Evolutionary conservation across 1,140 invertebrate genomes (phyloP), one percentile per base, ranked within the genome.

Genomic region (Vollenhovia emeryi): DNA sequence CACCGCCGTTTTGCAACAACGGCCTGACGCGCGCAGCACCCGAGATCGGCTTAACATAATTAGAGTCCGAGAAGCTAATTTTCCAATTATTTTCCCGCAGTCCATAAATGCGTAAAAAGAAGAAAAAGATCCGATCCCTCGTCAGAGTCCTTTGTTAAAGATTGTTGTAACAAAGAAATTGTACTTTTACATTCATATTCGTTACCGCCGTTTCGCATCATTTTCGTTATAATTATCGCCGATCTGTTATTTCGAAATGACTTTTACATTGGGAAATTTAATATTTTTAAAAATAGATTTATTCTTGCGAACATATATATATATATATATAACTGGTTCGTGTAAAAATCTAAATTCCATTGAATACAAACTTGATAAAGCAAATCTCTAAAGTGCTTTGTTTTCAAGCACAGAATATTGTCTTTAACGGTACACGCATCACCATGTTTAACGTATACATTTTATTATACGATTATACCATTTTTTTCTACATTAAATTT

Each of bases 1-100:
- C 13, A 57, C 55, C 84, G 59, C 79, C 78, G 87, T 89, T 89
- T 79, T 73, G 86, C 64, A 13, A n/a, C n/a, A 24, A 3, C n/a
- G 52, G 18, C 43, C 13, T 40, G 68, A 82, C 52, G 40, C 68
- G n/a, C 13, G 21, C 68, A 59, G n/a, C 7, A 64, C 33, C 71
- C 71, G 71, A n/a, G 78, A 5, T 79, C 13, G 40, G 68, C 27
- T 76, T 33, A 5, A 21, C 27, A 8, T 52, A 18, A 69, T 69
- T 55, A 55, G 8, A 60, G 15, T n/a, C 40, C 4, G 18, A 11
- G 21, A 30, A 27, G 59, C 0, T 60, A 66, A 21, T 55, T 79
- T 40, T 7, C 9, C 33, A 43, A 40, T 15, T 13, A 78, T 36
- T n/a, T 45, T 62, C 13, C n/a, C n/a, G 40, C 9, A 13, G 33